Evolutionary conservation across 1,140 invertebrate species (phyloP), one percentile per base, ranked within the genome.

Genomic region (Bilobella aurantiaca): DNA sequence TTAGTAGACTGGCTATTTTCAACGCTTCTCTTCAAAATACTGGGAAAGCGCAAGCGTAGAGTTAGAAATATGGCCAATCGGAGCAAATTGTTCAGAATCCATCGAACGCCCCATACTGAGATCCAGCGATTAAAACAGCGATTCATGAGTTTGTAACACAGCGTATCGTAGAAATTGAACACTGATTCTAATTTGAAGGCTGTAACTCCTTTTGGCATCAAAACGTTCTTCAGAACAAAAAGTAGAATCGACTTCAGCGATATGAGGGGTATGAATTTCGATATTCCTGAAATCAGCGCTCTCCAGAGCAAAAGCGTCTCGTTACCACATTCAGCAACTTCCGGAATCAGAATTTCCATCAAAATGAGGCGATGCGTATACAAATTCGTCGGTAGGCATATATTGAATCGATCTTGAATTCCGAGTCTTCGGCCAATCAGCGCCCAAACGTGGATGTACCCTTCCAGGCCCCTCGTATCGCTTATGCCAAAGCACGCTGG

Each of bases 331-430:
- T 53, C 61, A 16, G 18, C 16, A 29, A 69, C 29, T 28, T 67
- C 65, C 31, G 60, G 46, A n/a, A 72, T 5, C 8, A 72, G 56
- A 31, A 71, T 61, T 23, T 63, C 31, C 16, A 37, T 18, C 16
- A 69, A 57, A 53, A 69, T 57, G 18, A 46, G 21, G 0, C 12
- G 21, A 23, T 46, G 60, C 8, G 31, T 68, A 28, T 53, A 8
- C 25, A 21, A 2, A 49, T 72, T 72, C 27, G 60, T 32, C 25
- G 37, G 81, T 0, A 74, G 72, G 69, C 82, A 85, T 29, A 85
- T 78, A 69, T 85, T 86, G 67, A 78, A 82, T 5, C 79, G 76
- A 63, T 82, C 79, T 18, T 78, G 74, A 8, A 81, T 74, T 3
- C 80, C 80, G 21, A 81, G 69, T 32, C 78, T 53, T 62, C 79